phyloP scores from a whole-genome alignment of 2,113 vertebrate species.

The Dipodomys stephensi region DNA sequence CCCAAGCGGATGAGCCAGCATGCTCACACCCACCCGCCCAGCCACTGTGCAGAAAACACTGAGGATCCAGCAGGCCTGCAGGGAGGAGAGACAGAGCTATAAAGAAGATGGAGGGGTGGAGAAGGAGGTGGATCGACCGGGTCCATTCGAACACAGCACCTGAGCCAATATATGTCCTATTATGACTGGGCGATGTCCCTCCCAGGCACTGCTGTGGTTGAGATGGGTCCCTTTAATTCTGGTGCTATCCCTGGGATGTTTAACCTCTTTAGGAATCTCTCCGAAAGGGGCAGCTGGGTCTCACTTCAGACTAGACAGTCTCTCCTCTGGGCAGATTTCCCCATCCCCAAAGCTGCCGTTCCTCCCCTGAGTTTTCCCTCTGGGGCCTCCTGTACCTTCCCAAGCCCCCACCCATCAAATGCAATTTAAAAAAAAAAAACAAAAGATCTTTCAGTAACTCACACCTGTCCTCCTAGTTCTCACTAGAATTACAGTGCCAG shows the following conservation, averaged over 20 bases:
- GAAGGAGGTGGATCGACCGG: background rate
- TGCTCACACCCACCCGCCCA: conserved; percentile 77
- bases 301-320: background rate
- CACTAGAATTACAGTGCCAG: too few species aligned
- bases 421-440: background rate
- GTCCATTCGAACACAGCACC: background rate
- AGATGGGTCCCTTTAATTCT: conserved; percentile 78
- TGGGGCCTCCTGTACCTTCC: background rate
- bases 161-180: too few species aligned
- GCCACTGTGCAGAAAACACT: conserved; percentile 29
- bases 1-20: conserved; percentile 87
- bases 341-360: background rate
- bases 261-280: background rate
- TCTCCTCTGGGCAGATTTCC: background rate
- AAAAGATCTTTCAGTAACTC: background rate
- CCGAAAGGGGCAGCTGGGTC: background rate
- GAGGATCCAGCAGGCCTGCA: conserved; percentile 10
- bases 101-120: conserved; percentile 50
- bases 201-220: conserved; percentile 80
- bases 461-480: too few species aligned
- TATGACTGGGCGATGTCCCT: conserved; percentile 33
- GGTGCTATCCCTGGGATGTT: background rate
- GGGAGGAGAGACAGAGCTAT: conserved; percentile 58
- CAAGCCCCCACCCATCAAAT: background rate
- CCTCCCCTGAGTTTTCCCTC: background rate